Conservation (phyloP, 2,797 vertebrate genomes). For the Crenuchus spilurus region DNA sequence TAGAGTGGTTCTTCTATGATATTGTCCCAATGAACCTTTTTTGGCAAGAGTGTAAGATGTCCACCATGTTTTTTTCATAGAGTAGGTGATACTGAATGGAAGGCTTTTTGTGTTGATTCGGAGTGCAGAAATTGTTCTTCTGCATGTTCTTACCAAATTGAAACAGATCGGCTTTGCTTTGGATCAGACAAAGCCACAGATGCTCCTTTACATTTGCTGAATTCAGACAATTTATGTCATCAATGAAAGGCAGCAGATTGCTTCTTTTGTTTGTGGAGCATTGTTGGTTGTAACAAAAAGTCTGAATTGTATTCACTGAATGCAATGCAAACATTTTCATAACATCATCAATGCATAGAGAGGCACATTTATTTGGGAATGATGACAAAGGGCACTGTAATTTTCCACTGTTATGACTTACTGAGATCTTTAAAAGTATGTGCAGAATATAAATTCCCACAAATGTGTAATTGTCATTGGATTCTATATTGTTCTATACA, state of each 20-base stretch:
- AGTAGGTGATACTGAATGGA: not conserved
- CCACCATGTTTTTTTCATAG: no score
- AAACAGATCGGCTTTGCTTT: slow-evolving; percentile 16
- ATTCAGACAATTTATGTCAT: slow-evolving; percentile 41
- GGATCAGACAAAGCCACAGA: slow-evolving; percentile 35
- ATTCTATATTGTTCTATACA: not conserved
- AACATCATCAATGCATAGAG: not conserved
- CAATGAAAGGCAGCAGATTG: slow-evolving; percentile 13
- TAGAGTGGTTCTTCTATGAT: no score
- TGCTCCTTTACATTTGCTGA: slow-evolving; percentile 26
- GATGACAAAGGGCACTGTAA: not conserved
- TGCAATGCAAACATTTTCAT: slow-evolving; percentile 15
- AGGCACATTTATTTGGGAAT: not conserved
- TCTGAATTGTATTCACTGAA: slow-evolving; percentile 22
- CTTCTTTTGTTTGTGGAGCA: slow-evolving; percentile 35
- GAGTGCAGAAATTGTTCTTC: slow-evolving; percentile 23
- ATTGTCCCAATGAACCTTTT: no score
- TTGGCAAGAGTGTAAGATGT: not conserved
- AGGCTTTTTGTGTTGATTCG: slow-evolving; percentile 12
- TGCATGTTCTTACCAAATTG: slow-evolving; percentile 24
- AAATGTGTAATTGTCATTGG: not conserved
- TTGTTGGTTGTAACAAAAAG: slow-evolving; percentile 38
- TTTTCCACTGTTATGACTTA: not conserved
- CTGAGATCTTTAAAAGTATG: not conserved
- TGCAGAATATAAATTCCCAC: not conserved